Conservation (phyloP, 2,797 vertebrate species). For the Scolopax rusticola region DNA sequence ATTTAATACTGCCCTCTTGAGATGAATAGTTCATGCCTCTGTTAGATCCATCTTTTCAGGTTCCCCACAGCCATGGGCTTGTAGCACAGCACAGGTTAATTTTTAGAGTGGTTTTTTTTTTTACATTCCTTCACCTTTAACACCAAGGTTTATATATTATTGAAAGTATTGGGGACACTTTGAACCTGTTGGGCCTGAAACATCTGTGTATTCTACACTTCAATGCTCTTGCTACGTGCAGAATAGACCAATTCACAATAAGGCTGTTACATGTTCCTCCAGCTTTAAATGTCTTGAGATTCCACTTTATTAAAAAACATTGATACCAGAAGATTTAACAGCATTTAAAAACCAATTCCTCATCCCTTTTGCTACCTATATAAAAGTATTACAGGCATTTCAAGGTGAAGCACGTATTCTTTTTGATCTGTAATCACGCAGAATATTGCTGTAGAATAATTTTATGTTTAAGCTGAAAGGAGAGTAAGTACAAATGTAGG, state of each 20-base stretch:
- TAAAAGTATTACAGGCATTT: background rate
- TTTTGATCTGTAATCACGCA: background rate
- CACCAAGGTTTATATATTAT: background rate
- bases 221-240: background rate
- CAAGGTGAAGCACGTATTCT: background rate
- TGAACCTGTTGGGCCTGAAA: background rate
- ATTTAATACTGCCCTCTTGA: background rate
- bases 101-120: background rate
- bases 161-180: background rate
- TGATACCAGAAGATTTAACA: background rate
- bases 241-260: background rate
- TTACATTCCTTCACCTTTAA: background rate
- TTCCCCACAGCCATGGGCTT: background rate
- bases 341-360: background rate
- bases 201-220: background rate
- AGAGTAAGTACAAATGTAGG: background rate
- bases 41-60: background rate
- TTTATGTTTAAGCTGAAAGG: background rate
- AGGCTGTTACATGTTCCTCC: background rate
- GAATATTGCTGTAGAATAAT: background rate
- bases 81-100: background rate
- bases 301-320: background rate
- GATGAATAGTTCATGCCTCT: background rate
- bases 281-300: background rate
- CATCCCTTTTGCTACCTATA: background rate